phyloP scores from a whole-genome alignment of 2,888 invertebrate species.

The Nycteola revayana region DNA sequence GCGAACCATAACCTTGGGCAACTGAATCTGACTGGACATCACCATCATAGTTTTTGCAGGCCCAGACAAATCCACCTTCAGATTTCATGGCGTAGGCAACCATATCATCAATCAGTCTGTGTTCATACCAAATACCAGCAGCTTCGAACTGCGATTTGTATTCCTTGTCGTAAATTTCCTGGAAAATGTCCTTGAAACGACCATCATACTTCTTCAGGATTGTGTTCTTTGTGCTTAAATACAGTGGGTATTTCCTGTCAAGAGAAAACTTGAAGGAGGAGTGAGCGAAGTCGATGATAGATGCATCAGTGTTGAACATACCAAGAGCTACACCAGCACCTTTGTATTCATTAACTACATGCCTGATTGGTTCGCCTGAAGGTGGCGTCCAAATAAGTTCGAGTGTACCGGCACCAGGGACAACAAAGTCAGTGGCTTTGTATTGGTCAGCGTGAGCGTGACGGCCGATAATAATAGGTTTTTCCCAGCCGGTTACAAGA shows the following conservation, averaged over 20 bases:
- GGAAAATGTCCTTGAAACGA: slow-evolving; percentile 98
- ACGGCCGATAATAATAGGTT: slow-evolving; percentile 98
- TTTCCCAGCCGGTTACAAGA: slow-evolving; percentile 96
- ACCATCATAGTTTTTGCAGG: slow-evolving; percentile 99
- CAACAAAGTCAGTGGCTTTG: slow-evolving; percentile 97
- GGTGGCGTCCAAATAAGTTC: slow-evolving; percentile 91
- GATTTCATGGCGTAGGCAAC: slow-evolving; percentile 99
- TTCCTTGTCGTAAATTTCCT: slow-evolving; percentile 94
- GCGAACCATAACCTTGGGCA: slow-evolving; percentile 97
- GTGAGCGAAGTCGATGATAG: slow-evolving; percentile 96
- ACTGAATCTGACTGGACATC: slow-evolving; percentile 99
- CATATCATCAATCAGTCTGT: slow-evolving; percentile 99
- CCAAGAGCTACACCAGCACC: slow-evolving; percentile 95
- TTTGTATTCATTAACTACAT: slow-evolving; percentile 92
- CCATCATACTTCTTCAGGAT: slow-evolving; percentile 98
- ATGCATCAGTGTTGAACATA: slow-evolving; percentile 98
- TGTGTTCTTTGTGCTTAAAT: slow-evolving; percentile 98
- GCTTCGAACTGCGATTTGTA: slow-evolving; percentile 94
- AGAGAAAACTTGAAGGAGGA: slow-evolving; percentile 96
- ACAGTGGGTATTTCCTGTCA: slow-evolving; percentile 92
- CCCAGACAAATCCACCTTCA: slow-evolving; percentile 99
- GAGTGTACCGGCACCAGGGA: slow-evolving; percentile 94
- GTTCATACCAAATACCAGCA: slow-evolving; percentile 97
- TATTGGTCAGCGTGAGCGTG: slow-evolving; percentile 99
- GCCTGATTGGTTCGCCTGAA: slow-evolving; percentile 84